These are phyloP conservation scores for Sycophila texana DNA, from an alignment of 2,888 invertebrate genomes.

Conservation along the genomic window DNA sequence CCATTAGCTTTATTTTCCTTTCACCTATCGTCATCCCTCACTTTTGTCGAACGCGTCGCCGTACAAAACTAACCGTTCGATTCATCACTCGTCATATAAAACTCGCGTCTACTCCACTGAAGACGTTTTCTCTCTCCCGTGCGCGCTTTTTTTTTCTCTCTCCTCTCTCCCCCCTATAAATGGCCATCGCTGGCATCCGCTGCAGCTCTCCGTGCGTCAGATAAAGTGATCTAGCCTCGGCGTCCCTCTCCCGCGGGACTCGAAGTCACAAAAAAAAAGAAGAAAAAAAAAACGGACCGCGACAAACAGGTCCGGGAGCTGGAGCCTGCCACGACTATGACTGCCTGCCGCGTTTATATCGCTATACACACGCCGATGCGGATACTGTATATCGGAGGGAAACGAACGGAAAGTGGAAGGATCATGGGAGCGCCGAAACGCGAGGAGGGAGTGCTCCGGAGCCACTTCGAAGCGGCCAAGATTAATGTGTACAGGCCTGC, in stretches of 20 bases:
- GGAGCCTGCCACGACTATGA: conserved; percentile 21
- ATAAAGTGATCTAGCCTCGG: conserved; percentile 27
- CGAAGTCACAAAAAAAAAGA: conserved; percentile 14
- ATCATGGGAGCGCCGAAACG: conserved; percentile 54
- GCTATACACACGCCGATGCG: too few species aligned
- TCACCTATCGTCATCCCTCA: conserved; percentile 44
- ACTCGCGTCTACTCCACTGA: conserved; percentile 20
- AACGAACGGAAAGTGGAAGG: too few species aligned
- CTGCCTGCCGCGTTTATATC: too few species aligned
- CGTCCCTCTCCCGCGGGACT: conserved; percentile 15
- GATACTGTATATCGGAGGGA: too few species aligned
- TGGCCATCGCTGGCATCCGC: not conserved
- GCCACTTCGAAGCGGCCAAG: too few species aligned
- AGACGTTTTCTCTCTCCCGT: conserved; percentile 5
- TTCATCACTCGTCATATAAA: conserved; percentile 45
- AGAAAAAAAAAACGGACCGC: not conserved
- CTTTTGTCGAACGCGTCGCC: conserved; percentile 33
- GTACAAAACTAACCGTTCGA: conserved; percentile 24
- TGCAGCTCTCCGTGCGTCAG: not conserved
- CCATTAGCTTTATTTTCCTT: conserved; percentile 44
- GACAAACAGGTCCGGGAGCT: conserved; percentile 15
- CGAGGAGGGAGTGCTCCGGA: conserved; percentile 2
- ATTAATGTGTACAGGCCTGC: conserved; percentile 46
- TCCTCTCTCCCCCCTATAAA: not conserved
- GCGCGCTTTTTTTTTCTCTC: not conserved